A percentile compares a stretch with the other conserved stretches of the same genome.
Evolutionary conservation across 2,888 invertebrate species (phyloP).

Genomic region (Cosmia pyralina): DNA sequence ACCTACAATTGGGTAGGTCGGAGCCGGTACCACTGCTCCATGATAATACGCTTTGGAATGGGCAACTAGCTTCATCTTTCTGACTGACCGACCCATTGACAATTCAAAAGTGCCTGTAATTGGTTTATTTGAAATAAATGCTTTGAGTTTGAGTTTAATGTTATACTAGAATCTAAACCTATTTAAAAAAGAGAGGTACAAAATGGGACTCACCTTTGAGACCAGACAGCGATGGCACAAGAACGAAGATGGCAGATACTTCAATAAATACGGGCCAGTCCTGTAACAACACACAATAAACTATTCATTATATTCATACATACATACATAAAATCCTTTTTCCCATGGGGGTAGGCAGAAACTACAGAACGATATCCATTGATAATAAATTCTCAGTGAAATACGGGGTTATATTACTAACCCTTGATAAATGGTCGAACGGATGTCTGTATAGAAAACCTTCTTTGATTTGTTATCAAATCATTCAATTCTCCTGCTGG

Average conservation of each 20-base stretch:
- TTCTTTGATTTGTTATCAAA: not conserved
- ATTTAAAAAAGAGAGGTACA: not conserved
- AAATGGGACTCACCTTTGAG: conserved; percentile 91
- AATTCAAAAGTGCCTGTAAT: too few relatives aligned
- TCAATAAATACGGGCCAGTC: conserved; percentile 93
- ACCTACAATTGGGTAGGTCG: too few relatives aligned
- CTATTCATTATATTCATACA: not conserved
- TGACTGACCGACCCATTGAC: too few relatives aligned
- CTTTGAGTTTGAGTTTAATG: too few relatives aligned
- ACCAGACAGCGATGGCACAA: conserved; percentile 95
- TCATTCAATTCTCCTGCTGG: not conserved
- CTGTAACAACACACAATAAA: conserved; percentile 85
- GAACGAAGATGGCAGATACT: conserved; percentile 93
- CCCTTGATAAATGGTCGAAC: not conserved
- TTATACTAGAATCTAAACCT: not conserved
- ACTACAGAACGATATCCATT: not conserved
- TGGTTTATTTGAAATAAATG: too few relatives aligned
- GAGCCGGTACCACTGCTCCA: too few relatives aligned
- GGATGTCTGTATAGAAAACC: not conserved
- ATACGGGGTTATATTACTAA: not conserved
- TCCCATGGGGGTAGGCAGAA: too few relatives aligned
- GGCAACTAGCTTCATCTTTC: too few relatives aligned
- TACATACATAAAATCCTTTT: not conserved
- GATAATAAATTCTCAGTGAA: not conserved
- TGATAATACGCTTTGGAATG: too few relatives aligned